Conservation (phyloP, 2,797 vertebrate species). For the Hydrophis major region DNA sequence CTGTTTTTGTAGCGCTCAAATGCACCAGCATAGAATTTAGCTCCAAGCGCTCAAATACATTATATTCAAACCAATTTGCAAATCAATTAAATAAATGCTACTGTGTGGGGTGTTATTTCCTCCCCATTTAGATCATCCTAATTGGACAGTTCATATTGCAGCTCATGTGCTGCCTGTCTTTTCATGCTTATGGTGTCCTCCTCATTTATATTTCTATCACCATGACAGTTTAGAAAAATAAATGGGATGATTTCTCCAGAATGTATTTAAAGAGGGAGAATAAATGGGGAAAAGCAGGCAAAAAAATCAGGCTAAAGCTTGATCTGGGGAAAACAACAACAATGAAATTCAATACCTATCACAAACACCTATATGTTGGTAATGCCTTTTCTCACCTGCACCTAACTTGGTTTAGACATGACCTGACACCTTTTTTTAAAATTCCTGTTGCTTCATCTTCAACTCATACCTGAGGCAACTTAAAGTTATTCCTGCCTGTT, state of each 20-base stretch:
- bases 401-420: neutral
- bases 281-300: slow-evolving; percentile 24
- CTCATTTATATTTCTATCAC: neutral
- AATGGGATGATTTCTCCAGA: slow-evolving; percentile 37
- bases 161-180: neutral
- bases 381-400: neutral
- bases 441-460: neutral
- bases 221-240: slow-evolving; percentile 3
- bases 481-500: neutral
- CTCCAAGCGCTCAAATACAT: neutral
- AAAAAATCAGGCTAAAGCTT: slow-evolving; percentile 30
- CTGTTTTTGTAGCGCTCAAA: neutral
- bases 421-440: neutral
- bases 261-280: slow-evolving; percentile 30
- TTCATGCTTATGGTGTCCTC: neutral
- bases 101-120: neutral
- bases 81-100: neutral
- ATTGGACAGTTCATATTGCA: slow-evolving; percentile 3
- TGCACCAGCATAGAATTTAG: neutral
- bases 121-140: neutral
- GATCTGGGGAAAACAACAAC: neutral
- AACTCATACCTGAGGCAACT: neutral
- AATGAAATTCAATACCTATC: neutral
- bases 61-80: neutral
- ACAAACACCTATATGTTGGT: neutral